Conservation (phyloP, 2,113 vertebrate species). For the Pelecanoides urinatrix region DNA sequence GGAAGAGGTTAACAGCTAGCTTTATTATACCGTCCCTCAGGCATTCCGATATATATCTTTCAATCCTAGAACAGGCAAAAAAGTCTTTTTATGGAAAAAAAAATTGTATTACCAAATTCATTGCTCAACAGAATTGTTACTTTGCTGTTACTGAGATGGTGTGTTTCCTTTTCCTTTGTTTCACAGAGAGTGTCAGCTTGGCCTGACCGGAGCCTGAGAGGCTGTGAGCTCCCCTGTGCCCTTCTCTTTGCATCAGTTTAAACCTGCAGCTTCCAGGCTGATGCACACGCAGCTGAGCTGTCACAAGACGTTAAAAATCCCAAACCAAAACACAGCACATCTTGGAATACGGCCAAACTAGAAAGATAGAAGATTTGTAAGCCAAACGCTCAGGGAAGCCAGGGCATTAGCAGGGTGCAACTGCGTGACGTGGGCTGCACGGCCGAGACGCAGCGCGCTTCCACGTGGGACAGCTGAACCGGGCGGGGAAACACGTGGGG, state of each 20-base stretch:
- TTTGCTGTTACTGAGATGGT: not conserved
- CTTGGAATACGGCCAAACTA: fast-evolving
- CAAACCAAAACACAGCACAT: not conserved
- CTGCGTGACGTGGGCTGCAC: fast-evolving
- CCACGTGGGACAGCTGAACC: fast-evolving
- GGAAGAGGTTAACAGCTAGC: not conserved
- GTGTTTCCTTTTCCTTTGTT: not conserved
- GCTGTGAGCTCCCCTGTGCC: not conserved
- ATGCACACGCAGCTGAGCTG: not conserved
- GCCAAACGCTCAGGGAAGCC: not conserved
- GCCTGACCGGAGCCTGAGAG: not conserved
- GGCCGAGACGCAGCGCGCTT: fast-evolving
- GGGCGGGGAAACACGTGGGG: fast-evolving
- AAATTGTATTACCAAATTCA: fast-evolving
- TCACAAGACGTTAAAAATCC: not conserved
- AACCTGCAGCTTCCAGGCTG: not conserved
- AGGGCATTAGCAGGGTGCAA: not conserved
- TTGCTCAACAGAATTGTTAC: not conserved
- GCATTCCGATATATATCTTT: not conserved
- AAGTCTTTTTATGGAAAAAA: not conserved
- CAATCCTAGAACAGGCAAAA: not conserved
- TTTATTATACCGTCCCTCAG: too few relatives aligned
- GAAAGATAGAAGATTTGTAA: fast-evolving
- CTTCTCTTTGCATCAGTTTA: fast-evolving
- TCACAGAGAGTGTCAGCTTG: not conserved